These are phyloP conservation scores for Polia nebulosa DNA, from an alignment of 2,888 invertebrate genomes.

Conservation along the genomic window DNA sequence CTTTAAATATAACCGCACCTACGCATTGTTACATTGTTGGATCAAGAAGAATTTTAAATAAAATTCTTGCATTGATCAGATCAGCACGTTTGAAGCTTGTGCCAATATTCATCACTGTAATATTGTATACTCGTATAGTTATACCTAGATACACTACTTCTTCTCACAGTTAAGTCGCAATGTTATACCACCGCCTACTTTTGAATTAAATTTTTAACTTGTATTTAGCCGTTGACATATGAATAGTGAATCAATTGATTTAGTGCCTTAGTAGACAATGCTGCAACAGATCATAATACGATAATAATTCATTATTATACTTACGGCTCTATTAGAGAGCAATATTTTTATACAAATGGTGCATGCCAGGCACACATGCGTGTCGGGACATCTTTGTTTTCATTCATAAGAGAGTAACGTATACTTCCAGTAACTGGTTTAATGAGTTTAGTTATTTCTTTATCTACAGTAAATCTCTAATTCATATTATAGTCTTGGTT, in stretches of 20 bases:
- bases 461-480: too few species aligned
- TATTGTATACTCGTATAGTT: neutral
- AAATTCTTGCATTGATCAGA: neutral
- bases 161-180: slow-evolving; percentile 7
- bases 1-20: neutral
- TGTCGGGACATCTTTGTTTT: neutral
- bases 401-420: neutral
- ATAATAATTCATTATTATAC: slow-evolving; percentile 23
- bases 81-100: neutral
- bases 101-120: neutral
- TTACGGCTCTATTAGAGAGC: slow-evolving; percentile 48
- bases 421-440: neutral
- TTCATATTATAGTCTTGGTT: neutral
- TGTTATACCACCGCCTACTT: neutral
- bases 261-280: slow-evolving; percentile 45
- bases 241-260: slow-evolving; percentile 53
- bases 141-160: neutral
- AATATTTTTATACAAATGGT: slow-evolving; percentile 20
- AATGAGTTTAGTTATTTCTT: too few species aligned
- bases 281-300: slow-evolving; percentile 8
- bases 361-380: slow-evolving; percentile 13
- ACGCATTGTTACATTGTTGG: neutral
- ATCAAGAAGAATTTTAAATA: slow-evolving; percentile 9
- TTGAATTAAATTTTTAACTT: slow-evolving; percentile 5
- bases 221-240: slow-evolving; percentile 41